phyloP scores from a whole-genome alignment of 2,113 vertebrate genomes.

The Lethenteron reissneri region DNA sequence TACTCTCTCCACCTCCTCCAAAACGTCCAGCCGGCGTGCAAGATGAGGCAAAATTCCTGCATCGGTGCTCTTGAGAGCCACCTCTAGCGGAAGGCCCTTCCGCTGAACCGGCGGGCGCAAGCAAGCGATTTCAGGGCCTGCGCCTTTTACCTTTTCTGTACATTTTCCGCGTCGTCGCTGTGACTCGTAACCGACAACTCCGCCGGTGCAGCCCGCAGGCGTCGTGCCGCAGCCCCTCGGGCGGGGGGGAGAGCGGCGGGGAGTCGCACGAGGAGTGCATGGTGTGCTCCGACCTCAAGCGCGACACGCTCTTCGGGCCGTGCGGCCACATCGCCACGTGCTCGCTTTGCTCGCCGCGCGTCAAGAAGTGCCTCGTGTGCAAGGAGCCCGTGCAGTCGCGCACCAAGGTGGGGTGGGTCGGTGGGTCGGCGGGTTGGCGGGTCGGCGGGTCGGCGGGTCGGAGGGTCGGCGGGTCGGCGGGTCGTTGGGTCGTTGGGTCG shows the following conservation, averaged over 20 bases:
- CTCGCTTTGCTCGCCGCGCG: slow-evolving; percentile 88
- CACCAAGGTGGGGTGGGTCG: slow-evolving; percentile 49
- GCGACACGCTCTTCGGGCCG: slow-evolving; percentile 91
- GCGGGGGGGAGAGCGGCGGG: slow-evolving; percentile 75
- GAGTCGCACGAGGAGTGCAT: slow-evolving; percentile 96
- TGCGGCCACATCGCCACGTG: slow-evolving; percentile 96
- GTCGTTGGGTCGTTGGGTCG: not conserved
- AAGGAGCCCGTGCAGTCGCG: slow-evolving; percentile 96
- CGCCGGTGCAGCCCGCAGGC: slow-evolving; percentile 53
- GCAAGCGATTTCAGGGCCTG: too few species aligned
- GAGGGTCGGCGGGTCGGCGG: not conserved
- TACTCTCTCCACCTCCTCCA: too few species aligned
- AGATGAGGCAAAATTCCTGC: too few species aligned
- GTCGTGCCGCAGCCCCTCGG: slow-evolving; percentile 77
- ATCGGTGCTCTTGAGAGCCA: too few species aligned
- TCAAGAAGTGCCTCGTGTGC: slow-evolving; percentile 98
- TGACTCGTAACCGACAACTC: not conserved
- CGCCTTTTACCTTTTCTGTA: not conserved
- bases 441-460: too few species aligned
- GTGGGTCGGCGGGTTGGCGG: not conserved
- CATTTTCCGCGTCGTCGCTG: not conserved
- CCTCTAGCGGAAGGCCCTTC: too few species aligned
- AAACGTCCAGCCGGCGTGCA: too few species aligned
- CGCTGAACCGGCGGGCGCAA: too few species aligned
- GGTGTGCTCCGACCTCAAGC: slow-evolving; percentile 97